Base-by-base conservation (phyloP, 2,888 invertebrate species). In the Lepidocyrtinus sp. region DNA sequence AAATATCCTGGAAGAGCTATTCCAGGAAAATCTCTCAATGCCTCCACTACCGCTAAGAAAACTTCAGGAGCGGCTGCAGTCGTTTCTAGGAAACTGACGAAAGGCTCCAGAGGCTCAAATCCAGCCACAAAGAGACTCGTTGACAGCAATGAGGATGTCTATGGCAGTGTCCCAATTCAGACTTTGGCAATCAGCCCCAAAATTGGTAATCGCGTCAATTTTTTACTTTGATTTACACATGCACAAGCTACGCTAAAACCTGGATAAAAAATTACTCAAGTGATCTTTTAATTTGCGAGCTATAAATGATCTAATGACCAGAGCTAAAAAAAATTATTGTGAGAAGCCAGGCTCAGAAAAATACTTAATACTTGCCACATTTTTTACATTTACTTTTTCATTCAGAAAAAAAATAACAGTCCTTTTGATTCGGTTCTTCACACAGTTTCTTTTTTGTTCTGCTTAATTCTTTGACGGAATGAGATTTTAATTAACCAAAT, bases 91-190 rank as follows among this genome's bases (percentile, higher is more conserved):
- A 55, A 55, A 36, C 45, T 17, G 7, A 64, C 9, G 25, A 70
- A 70, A 61, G 55, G 55, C 27, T 12, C 7, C 12, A n/a, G 24
- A 15, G 50, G 17, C 46, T 25, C 26, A 36, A 62, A 61, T 21
- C 36, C 27, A 2, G 55, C 26, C 3, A 21, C 74, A 15, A 55
- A 55, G 27, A 67, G 36, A 15, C 75, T 83, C 27, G 77, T 63
- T 15, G 83, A 85, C 59, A 86, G 86, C 77, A 85, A 86, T 63
- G 86, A 86, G 73, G 82, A 86, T 73, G 85, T 85, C 25, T 86
- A 86, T 69, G 85, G 85, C n/a, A 85, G 85, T 71, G 76, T 85
- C 3, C 83, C 85, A 26, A 71, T 85, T 27, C 84, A 84, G 78
- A 81, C 83, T 12, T 68, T 83, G 22, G 80, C 82, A 46, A 82